phyloP scores from a whole-genome alignment of 2,797 vertebrate genomes.

The Natrix natrix region DNA sequence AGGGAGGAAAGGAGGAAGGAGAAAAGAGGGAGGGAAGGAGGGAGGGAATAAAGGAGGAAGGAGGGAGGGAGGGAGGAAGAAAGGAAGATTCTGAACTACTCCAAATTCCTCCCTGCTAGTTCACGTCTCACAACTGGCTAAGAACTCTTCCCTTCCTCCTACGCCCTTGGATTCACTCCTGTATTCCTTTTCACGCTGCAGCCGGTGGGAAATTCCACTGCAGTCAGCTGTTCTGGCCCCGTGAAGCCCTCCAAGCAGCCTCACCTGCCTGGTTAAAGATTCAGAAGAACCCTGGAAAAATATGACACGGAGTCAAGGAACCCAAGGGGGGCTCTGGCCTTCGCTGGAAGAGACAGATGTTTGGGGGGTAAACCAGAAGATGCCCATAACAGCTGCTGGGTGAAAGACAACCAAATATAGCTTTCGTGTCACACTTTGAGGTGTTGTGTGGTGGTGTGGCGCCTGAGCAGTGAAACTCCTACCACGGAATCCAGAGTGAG shows the following conservation, averaged over 20 bases:
- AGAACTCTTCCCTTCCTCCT: slow-evolving; percentile 16
- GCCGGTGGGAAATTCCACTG: slow-evolving; percentile 47
- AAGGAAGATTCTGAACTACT: slow-evolving; percentile 3
- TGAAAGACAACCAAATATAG: slow-evolving; percentile 43
- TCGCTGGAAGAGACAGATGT: slow-evolving; percentile 43
- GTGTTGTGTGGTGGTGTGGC: neutral
- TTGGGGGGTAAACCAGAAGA: slow-evolving; percentile 38
- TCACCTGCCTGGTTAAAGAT: slow-evolving; percentile 70
- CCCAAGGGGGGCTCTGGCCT: slow-evolving; percentile 59
- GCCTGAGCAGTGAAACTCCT: slow-evolving; percentile 32
- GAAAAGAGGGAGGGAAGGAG: neutral
- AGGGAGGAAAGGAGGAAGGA: neutral
- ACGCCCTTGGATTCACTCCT: slow-evolving; percentile 64
- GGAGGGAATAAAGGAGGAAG: neutral
- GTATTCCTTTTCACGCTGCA: slow-evolving; percentile 63
- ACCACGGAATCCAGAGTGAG: slow-evolving; percentile 3
- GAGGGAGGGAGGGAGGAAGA: neutral
- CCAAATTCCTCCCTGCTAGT: neutral
- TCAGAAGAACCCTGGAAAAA: slow-evolving; percentile 58
- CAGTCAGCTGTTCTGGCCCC: slow-evolving; percentile 53
- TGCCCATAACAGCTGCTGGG: slow-evolving; percentile 23
- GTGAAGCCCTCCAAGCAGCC: slow-evolving; percentile 29
- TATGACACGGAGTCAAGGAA: slow-evolving; percentile 51
- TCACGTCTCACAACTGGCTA: slow-evolving; percentile 22
- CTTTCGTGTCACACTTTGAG: slow-evolving; percentile 44